Percentiles rank a stretch among this genome's conserved stretches.
Conservation (phyloP, 1,140 invertebrate genomes). For the Conus ventricosus region DNA sequence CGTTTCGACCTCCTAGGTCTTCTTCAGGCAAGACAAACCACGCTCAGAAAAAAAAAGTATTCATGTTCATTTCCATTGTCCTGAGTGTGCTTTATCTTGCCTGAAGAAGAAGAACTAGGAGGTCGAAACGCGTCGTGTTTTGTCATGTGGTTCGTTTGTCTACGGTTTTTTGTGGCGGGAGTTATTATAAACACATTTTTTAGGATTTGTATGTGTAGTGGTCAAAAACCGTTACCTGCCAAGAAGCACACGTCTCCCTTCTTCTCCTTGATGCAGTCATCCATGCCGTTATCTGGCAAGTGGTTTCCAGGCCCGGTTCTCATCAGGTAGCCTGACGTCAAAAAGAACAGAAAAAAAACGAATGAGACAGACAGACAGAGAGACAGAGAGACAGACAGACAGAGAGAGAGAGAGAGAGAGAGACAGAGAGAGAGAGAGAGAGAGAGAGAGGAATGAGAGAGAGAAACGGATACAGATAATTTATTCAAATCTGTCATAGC, state of each 20-base stretch:
- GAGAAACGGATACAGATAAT: background rate
- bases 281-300: constrained; percentile 11
- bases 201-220: too few relatives aligned
- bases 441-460: background rate
- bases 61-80: too few relatives aligned
- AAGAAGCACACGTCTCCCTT: constrained; percentile 13
- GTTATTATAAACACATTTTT: too few relatives aligned
- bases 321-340: constrained; percentile 29
- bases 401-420: background rate
- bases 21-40: too few relatives aligned
- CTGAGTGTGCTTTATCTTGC: too few relatives aligned
- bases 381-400: background rate
- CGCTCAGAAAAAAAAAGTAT: too few relatives aligned
- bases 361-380: background rate
- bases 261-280: constrained; percentile 29
- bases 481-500: too few relatives aligned
- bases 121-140: too few relatives aligned
- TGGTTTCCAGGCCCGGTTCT: constrained; percentile 5
- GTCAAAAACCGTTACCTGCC: constrained; percentile 8
- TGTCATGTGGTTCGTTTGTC: too few relatives aligned
- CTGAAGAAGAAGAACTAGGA: too few relatives aligned
- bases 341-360: background rate
- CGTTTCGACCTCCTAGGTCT: too few relatives aligned
- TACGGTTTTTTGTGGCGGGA: too few relatives aligned
- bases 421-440: background rate